phyloP scores from a whole-genome alignment of 2,888 invertebrate species.

The Ormyrus thymus region DNA sequence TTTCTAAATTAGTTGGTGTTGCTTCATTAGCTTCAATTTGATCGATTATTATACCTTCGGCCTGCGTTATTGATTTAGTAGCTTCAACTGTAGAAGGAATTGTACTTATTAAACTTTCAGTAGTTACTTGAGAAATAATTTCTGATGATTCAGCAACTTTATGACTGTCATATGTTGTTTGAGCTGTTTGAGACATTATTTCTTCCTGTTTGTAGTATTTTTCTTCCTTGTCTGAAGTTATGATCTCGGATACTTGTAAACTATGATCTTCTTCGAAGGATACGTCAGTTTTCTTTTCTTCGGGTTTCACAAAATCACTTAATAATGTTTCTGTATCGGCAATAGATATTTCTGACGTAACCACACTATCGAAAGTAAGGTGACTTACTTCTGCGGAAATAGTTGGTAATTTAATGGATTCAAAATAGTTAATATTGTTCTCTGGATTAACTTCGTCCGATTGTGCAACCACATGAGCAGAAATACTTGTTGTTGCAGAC shows the following conservation, averaged over 20 bases:
- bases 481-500: constrained; percentile 71
- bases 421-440: constrained; percentile 66
- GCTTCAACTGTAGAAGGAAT: constrained; percentile 72
- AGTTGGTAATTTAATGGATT: constrained; percentile 71
- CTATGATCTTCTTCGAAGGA: constrained; percentile 75
- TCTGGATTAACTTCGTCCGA: constrained; percentile 69
- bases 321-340: constrained; percentile 69
- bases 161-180: constrained; percentile 74
- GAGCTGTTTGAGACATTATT: constrained; percentile 68
- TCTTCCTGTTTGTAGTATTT: constrained; percentile 66
- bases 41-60: constrained; percentile 76
- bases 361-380: constrained; percentile 77
- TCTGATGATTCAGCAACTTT: constrained; percentile 76
- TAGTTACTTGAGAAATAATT: constrained; percentile 70
- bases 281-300: constrained; percentile 66
- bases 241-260: constrained; percentile 77
- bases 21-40: constrained; percentile 72
- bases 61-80: constrained; percentile 72
- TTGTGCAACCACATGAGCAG: constrained; percentile 72
- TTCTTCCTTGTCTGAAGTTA: constrained; percentile 75
- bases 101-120: constrained; percentile 66
- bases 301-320: constrained; percentile 68
- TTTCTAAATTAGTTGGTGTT: constrained; percentile 55
- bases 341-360: constrained; percentile 72
- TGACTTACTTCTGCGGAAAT: constrained; percentile 78